Evolutionary conservation across 1,140 invertebrate genomes (phyloP).

Genomic region (Zophobas morio): DNA sequence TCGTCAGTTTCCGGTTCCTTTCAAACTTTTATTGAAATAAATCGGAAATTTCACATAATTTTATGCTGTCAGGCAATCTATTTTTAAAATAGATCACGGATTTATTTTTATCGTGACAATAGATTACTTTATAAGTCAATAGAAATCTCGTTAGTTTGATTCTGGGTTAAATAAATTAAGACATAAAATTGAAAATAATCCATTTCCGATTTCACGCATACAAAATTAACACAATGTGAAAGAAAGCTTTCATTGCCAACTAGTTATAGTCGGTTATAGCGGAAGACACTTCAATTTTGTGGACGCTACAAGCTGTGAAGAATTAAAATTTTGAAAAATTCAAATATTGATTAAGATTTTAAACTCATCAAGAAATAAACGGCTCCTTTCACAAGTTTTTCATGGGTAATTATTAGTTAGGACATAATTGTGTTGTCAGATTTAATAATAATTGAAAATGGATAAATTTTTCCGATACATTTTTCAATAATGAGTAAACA

Average conservation of each 20-base stretch:
- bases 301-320: no score
- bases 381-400: no score
- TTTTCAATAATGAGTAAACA: no score
- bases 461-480: no score
- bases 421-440: no score
- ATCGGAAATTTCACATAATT: constrained; percentile 15
- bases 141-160: constrained; percentile 7
- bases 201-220: not conserved
- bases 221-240: constrained; percentile 7
- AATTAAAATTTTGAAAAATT: no score
- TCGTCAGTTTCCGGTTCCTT: not conserved
- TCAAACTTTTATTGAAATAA: constrained; percentile 24
- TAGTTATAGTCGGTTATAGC: no score
- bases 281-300: no score
- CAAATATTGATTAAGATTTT: no score
- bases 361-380: no score
- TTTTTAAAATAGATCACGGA: constrained; percentile 1
- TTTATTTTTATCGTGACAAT: constrained; percentile 9
- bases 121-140: constrained; percentile 11
- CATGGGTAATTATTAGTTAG: no score
- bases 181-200: constrained; percentile 13
- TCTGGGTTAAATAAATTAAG: constrained; percentile 10
- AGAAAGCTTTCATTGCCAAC: not conserved
- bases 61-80: constrained; percentile 30
- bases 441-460: no score